A percentile compares a stretch with the other conserved stretches of the same genome.
Conservation (phyloP, 2,113 vertebrate species). For the Lampris incognitus region DNA sequence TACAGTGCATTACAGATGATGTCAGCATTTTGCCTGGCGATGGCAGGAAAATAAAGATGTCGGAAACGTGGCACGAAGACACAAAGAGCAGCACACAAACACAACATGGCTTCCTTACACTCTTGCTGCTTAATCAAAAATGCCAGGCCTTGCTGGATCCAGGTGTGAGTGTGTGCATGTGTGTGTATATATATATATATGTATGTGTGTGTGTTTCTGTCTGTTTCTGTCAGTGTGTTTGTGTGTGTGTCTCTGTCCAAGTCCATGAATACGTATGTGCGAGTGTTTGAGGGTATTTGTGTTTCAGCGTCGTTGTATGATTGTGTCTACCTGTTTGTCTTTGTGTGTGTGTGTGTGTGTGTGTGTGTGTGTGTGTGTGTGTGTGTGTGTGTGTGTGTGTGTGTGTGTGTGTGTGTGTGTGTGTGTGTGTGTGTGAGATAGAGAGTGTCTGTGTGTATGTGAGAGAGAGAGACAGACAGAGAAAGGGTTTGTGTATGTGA, state of each 20-base stretch:
- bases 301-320: neutral
- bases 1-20: neutral
- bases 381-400: neutral
- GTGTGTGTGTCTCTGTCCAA: too few species aligned
- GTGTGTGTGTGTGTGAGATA: too few species aligned
- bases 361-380: neutral
- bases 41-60: slow-evolving; percentile 7
- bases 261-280: too few species aligned
- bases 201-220: neutral
- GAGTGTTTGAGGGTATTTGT: too few species aligned
- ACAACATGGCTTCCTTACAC: slow-evolving; percentile 25
- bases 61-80: slow-evolving; percentile 1
- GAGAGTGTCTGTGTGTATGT: too few species aligned
- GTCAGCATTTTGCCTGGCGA: slow-evolving; percentile 2
- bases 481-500: too few species aligned
- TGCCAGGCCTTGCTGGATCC: slow-evolving; percentile 17
- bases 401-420: too few species aligned
- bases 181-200: neutral
- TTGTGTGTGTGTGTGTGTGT: neutral
- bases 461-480: too few species aligned
- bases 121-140: slow-evolving; percentile 41
- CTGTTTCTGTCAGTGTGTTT: too few species aligned
- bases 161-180: slow-evolving; percentile 39
- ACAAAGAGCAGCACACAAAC: slow-evolving; percentile 19
- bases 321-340: neutral